Evolutionary conservation across 2,888 invertebrate species (phyloP), one percentile per base, ranked within the genome.

Genomic region (Syritta pipiens): DNA sequence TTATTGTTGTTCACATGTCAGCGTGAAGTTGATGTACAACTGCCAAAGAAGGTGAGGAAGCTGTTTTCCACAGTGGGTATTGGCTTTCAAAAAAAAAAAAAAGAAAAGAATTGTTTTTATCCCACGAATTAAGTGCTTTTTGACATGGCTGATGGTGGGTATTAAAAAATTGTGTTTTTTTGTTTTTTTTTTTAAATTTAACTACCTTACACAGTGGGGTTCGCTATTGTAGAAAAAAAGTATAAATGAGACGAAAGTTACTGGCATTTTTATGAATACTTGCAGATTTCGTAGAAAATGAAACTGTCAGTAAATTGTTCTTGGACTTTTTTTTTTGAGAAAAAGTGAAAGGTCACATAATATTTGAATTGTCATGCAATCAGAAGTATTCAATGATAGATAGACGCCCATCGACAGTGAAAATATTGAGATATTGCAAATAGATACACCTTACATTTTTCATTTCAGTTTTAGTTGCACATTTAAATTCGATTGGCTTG

Each of bases 71-170:
- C 49, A 59, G 77, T 60, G 65, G 60, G 72, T 77, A 65, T 67
- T 35, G n/a, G 57, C 69, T 69, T 76, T 76, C 37, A 57, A 68
- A 12, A 17, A 17, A 42, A 53, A 30, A 60, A 7, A 9, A 6
- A 9, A 37, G 17, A 37, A 37, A 14, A 37, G 17, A 37, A 37
- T 17, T 63, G 17, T 20, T 65, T 72, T 35, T 71, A 46, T 77
- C 71, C 77, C 71, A 77, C 65, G 65, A 30, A 40, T 71, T 48
- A 65, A 71, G 71, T 71, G 59, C 19, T 46, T 67, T 76, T 59
- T 74, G 59, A 40, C 48, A 62, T 57, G n/a, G n/a, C n/a, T n/a
- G 53, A 32, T 20, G 28, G 28, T 28, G 40, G 44, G 30, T 53
- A 53, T 44, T 24, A 32, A 44, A 20, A 1, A 12, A n/a, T 28